A percentile compares a stretch with the other conserved stretches of the same genome.
Conservation (phyloP, 2,888 invertebrate genomes). For the Andrena bucephala region DNA sequence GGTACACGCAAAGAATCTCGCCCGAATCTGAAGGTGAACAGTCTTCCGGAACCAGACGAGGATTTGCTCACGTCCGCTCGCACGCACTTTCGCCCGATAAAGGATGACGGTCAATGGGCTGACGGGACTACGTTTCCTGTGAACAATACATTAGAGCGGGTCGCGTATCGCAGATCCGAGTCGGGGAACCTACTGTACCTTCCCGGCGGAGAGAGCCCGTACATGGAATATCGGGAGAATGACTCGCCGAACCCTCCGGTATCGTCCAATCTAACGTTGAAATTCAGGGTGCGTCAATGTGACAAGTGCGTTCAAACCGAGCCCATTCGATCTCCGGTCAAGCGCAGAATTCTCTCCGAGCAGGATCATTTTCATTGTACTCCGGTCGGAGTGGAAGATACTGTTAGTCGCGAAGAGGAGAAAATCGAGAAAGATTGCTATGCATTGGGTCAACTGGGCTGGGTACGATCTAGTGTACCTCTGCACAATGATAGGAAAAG, state of each 20-base stretch:
- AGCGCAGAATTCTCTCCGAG: slow-evolving; percentile 82
- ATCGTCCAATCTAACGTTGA: slow-evolving; percentile 85
- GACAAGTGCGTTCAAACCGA: slow-evolving; percentile 85
- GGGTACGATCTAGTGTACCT: slow-evolving; percentile 78
- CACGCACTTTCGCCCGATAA: slow-evolving; percentile 94
- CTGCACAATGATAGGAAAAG: slow-evolving; percentile 83
- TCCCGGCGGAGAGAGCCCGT: slow-evolving; percentile 83
- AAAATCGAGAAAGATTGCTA: slow-evolving; percentile 79
- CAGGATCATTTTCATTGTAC: slow-evolving; percentile 80
- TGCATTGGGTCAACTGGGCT: slow-evolving; percentile 76
- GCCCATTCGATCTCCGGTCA: slow-evolving; percentile 81
- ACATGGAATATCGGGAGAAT: slow-evolving; percentile 85
- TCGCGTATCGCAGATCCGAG: slow-evolving; percentile 89
- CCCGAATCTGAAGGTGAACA: slow-evolving; percentile 75
- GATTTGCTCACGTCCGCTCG: slow-evolving; percentile 91
- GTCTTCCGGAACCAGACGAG: slow-evolving; percentile 86
- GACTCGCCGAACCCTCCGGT: slow-evolving; percentile 86
- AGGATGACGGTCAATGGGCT: slow-evolving; percentile 87
- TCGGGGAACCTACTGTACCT: slow-evolving; percentile 82
- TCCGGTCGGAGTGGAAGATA: slow-evolving; percentile 69
- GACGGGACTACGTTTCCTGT: slow-evolving; percentile 92
- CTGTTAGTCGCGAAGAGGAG: slow-evolving; percentile 65
- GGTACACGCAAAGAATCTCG: slow-evolving; percentile 74
- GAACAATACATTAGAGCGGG: slow-evolving; percentile 87
- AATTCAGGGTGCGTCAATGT: slow-evolving; percentile 89